These are phyloP conservation scores for Eurystomus gularis DNA, from an alignment of 2,113 vertebrate species.

Conservation along the genomic window DNA sequence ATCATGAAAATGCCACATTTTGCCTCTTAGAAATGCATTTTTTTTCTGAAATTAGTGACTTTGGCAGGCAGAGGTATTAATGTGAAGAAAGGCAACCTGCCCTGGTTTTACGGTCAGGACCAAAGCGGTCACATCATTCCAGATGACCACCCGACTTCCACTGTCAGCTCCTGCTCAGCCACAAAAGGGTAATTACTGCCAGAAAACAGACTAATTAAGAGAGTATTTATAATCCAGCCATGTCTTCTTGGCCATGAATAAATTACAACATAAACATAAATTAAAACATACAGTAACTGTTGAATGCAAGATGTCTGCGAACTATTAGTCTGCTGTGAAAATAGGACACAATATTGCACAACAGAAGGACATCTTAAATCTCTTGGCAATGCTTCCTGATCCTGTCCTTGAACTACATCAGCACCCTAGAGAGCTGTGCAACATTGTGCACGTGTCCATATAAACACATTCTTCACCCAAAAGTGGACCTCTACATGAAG, in stretches of 20 bases:
- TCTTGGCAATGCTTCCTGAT: neutral
- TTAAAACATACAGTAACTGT: neutral
- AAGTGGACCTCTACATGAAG: neutral
- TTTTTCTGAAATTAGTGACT: neutral
- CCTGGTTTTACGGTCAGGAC: neutral
- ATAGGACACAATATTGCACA: neutral
- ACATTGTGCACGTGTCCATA: neutral
- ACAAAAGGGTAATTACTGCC: neutral
- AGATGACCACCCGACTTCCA: neutral
- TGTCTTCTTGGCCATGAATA: neutral
- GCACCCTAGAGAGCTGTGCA: neutral
- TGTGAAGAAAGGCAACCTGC: neutral
- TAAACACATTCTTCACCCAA: neutral
- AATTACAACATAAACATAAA: neutral
- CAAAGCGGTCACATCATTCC: accelerated
- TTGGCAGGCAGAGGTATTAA: neutral
- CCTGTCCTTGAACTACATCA: constrained; percentile 15
- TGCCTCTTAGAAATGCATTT: neutral
- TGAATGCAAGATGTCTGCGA: neutral
- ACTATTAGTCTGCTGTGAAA: neutral
- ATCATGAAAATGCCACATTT: neutral
- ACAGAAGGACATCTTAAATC: neutral
- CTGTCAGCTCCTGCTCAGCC: neutral
- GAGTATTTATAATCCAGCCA: neutral
- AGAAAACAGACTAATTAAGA: neutral